These are phyloP conservation scores for Thecophora atra DNA, from an alignment of 2,888 invertebrate genomes.

Conservation along the genomic window DNA sequence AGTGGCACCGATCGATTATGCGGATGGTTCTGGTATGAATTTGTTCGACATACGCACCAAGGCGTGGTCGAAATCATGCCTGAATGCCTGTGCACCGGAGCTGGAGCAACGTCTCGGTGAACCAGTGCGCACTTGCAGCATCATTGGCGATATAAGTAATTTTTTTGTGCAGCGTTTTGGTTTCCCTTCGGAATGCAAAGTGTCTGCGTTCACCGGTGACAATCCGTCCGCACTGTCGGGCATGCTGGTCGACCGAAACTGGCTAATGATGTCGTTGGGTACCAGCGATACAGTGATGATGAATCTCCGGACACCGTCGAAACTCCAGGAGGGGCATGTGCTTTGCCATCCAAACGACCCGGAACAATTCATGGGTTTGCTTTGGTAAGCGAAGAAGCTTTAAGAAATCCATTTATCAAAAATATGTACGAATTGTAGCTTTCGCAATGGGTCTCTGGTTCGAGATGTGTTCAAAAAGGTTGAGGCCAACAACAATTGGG, in stretches of 20 bases:
- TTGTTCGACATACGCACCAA: conserved; percentile 82
- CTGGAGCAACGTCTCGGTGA: conserved; percentile 78
- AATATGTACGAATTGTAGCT: conserved; percentile 66
- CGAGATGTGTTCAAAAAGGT: conserved; percentile 82
- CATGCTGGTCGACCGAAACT: conserved; percentile 81
- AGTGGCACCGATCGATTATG: conserved; percentile 88
- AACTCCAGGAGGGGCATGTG: conserved; percentile 82
- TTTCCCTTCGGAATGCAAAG: conserved; percentile 80
- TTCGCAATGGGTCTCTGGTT: conserved; percentile 93
- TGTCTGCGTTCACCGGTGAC: conserved; percentile 94
- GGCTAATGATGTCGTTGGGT: conserved; percentile 88
- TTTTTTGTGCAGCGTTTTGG: conserved; percentile 90
- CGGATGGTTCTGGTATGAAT: conserved; percentile 98
- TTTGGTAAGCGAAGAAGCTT: conserved; percentile 73
- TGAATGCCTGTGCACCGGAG: conserved; percentile 81
- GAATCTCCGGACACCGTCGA: conserved; percentile 75
- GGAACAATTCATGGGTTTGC: conserved; percentile 84
- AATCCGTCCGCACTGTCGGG: conserved; percentile 89
- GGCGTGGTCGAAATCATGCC: conserved; percentile 78
- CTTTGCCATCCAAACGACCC: conserved; percentile 85
- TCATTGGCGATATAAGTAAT: conserved; percentile 77
- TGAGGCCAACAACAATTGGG: conserved; percentile 83
- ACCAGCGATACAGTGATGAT: conserved; percentile 94
- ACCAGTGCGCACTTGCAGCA: conserved; percentile 76
- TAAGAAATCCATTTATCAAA: not conserved